Conservation (phyloP, 1,140 invertebrate genomes). For the Asbolus verrucosus region DNA sequence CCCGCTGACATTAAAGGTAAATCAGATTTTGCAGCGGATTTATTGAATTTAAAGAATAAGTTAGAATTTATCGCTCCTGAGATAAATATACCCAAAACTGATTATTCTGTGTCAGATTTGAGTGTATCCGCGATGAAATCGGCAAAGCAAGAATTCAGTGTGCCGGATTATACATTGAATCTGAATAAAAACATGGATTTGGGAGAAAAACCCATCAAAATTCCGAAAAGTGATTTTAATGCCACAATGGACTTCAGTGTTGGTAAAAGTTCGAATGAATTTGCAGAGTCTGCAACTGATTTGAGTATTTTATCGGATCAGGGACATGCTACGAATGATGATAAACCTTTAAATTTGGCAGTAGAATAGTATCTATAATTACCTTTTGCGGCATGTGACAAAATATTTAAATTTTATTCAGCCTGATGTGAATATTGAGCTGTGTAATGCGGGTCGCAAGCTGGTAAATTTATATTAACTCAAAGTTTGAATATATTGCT, state of each 20-base stretch:
- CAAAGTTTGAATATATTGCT: too few species aligned
- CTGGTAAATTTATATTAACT: too few species aligned
- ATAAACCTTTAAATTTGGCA: constrained; percentile 56
- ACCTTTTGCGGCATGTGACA: too few species aligned
- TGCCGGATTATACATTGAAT: constrained; percentile 57
- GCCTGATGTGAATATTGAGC: too few species aligned
- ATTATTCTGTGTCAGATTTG: constrained; percentile 62
- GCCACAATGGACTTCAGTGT: constrained; percentile 56
- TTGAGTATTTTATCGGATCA: constrained; percentile 42
- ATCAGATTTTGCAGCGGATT: constrained; percentile 62
- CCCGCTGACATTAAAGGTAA: constrained; percentile 57
- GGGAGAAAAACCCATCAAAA: constrained; percentile 53
- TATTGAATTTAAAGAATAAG: constrained; percentile 60
- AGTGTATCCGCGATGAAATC: constrained; percentile 55
- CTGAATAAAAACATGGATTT: constrained; percentile 53
- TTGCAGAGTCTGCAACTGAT: constrained; percentile 49
- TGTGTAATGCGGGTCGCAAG: too few species aligned
- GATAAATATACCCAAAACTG: constrained; percentile 65
- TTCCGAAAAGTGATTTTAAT: constrained; percentile 53
- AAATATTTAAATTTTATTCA: too few species aligned
- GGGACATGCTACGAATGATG: constrained; percentile 39
- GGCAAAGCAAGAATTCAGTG: constrained; percentile 60
- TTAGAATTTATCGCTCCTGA: constrained; percentile 65
- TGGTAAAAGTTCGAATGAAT: constrained; percentile 42
- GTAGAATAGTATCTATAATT: constrained; percentile 47